phyloP scores from a whole-genome alignment of 2,113 vertebrate genomes.

The Festucalex cinctus region DNA sequence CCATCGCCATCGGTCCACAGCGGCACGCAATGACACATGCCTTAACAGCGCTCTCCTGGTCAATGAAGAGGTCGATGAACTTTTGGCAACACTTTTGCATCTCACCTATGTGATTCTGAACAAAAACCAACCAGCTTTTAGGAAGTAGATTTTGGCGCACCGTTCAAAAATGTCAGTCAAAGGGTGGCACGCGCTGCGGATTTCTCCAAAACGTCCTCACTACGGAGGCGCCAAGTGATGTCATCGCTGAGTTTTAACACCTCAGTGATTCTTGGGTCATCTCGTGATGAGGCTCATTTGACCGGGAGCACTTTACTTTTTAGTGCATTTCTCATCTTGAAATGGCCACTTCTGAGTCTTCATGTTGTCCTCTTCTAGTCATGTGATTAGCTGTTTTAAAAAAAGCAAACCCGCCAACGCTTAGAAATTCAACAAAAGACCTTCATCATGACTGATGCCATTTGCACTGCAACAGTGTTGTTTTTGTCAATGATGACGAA shows the following conservation, averaged over 20 bases:
- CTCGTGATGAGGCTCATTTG: slow-evolving; percentile 3
- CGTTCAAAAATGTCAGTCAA: slow-evolving; percentile 16
- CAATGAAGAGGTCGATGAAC: slow-evolving; percentile 2
- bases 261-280: slow-evolving; percentile 9
- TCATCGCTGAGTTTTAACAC: slow-evolving; percentile 19
- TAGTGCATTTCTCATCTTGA: slow-evolving; percentile 8
- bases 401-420: background rate
- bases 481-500: too few relatives aligned
- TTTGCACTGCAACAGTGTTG: background rate
- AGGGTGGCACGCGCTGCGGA: slow-evolving; percentile 3
- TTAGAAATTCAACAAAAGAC: slow-evolving; percentile 15
- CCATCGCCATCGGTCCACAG: background rate
- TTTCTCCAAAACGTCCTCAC: slow-evolving; percentile 14
- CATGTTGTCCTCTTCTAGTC: slow-evolving; percentile 3
- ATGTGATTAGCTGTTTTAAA: slow-evolving; percentile 1
- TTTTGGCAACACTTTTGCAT: slow-evolving; percentile 13
- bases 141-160: slow-evolving; percentile 3
- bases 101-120: background rate
- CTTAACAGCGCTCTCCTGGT: slow-evolving; percentile 39
- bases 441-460: slow-evolving; percentile 1
- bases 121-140: background rate
- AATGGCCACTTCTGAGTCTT: slow-evolving; percentile 1
- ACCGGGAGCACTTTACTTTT: slow-evolving; percentile 32
- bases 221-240: slow-evolving; percentile 25
- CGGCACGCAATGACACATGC: slow-evolving; percentile 17